These are phyloP conservation scores for Spea hammondii DNA, from an alignment of 2,797 vertebrate genomes.

Conservation along the genomic window DNA sequence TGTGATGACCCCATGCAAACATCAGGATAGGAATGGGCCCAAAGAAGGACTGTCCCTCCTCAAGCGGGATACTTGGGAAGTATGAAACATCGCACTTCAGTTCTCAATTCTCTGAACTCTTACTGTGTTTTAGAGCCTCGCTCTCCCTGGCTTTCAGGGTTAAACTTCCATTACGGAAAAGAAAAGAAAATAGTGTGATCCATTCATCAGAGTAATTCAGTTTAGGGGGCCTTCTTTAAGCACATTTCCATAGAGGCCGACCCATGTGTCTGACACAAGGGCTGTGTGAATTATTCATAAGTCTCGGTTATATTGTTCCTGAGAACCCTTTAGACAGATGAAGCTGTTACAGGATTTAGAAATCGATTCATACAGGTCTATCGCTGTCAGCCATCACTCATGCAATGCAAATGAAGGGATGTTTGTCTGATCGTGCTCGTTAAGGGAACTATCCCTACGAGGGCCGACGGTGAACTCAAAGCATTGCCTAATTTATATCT, in stretches of 20 bases:
- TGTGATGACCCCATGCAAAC: too few species aligned
- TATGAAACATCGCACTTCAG: not conserved
- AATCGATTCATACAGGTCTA: conserved; percentile 50
- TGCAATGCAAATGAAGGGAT: conserved; percentile 27
- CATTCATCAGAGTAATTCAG: conserved; percentile 44
- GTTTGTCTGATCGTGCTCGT: conserved; percentile 11
- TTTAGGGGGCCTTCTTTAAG: conserved; percentile 30
- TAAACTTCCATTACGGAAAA: conserved; percentile 7
- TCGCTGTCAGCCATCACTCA: conserved; percentile 51
- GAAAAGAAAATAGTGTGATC: conserved; percentile 5
- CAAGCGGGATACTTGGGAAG: too few species aligned
- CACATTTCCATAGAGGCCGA: conserved; percentile 36
- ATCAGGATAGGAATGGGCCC: too few species aligned
- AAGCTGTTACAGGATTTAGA: conserved; percentile 49
- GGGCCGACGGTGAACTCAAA: not conserved
- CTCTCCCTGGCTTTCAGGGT: not conserved
- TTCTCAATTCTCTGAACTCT: not conserved
- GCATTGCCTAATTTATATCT: not conserved
- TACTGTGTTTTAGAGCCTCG: not conserved
- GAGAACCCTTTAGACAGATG: conserved; percentile 44
- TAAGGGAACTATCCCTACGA: not conserved
- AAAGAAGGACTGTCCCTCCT: too few species aligned
- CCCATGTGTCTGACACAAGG: conserved; percentile 30
- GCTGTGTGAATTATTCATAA: conserved; percentile 47
- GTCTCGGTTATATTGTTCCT: conserved; percentile 30